Base-by-base conservation (phyloP, 2,113 vertebrate genomes). In the Pongo pygmaeus region DNA sequence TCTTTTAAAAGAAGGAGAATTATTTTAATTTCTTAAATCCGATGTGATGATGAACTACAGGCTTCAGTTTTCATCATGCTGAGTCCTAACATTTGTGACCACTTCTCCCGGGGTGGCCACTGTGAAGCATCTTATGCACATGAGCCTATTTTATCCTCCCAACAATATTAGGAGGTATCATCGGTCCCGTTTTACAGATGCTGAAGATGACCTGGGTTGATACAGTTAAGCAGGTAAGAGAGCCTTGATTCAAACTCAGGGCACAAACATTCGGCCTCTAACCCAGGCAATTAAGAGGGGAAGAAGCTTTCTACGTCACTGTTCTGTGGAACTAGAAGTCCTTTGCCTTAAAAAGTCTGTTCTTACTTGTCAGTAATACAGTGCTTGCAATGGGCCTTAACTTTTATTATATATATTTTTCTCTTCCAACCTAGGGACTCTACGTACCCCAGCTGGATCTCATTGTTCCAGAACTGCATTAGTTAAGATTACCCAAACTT, bases 371-470 rank as follows among this genome's bases (percentile, higher is more conserved):
- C 46, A 86, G 4, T 61, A 79, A 72, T 50, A 48, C 20, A 32
- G 0, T 50, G n/a, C 46, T 97, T 46, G 12, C 27, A 55, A 18
- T 74, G 13, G 18, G 55, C 32, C 59, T 96, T 96, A 64, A 95
- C 70, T 94, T 74, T 61, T 97, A 95, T 97, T 89, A 30, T 11
- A 27, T 46, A 38, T 61, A 84, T 98, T 96, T 87, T 98, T 98
- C 92, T 98, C 69, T 98, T 97, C 91, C 94, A 97, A 77, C 57
- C 96, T 97, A 99, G 98, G 98, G 87, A 98, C 94, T 93, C 84
- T 72, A 86, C 20, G 38, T 2, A 96, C 7, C 14, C 85, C 98
- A 99, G 98, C 98, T 99, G 98, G 96, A 98, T 97, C 98, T 97
- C 84, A 96, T 96, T 96, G 85, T 93, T 98, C 94, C 92, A 94